Conservation (phyloP, 2,113 vertebrate genomes). For the human (Homo sapiens) region GRCh38 chr2:45660001-45660500, state of each 20-base stretch:
- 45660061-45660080: not conserved
- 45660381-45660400: not conserved
- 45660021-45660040: not conserved
- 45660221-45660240: not conserved
- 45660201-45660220: not conserved
- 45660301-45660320: not conserved
- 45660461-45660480: not conserved
- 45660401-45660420: not conserved
- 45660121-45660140: not conserved
- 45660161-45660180: not conserved
- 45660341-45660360: not conserved
- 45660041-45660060: not conserved
- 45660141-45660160: not conserved
- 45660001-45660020: not conserved
- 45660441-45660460: not conserved
- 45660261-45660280: not conserved
- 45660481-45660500: not conserved
- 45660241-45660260: not conserved
- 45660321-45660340: not conserved
- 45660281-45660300: conserved; percentile 22
- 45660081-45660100: not conserved
- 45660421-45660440: not conserved
- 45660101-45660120: not conserved
- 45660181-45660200: not conserved
- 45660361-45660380: not conserved